Evolutionary conservation across 2,113 vertebrate species (phyloP).

Genomic region (Acrocephalus kingi): DNA sequence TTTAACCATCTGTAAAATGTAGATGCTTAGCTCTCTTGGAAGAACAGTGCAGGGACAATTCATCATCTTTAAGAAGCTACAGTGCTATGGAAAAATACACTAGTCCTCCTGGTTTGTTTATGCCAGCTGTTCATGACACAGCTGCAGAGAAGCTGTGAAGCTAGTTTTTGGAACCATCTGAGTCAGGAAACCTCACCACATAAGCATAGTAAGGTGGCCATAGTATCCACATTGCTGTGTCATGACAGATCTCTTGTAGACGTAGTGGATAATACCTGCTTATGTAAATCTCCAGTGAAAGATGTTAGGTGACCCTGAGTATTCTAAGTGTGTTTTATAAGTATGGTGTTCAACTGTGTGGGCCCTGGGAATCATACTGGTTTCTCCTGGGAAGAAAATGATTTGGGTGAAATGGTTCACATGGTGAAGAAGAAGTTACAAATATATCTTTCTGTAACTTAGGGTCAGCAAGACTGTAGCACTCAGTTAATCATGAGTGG

Average conservation of each 20-base stretch:
- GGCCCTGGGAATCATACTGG: not conserved
- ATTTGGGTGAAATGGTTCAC: not conserved
- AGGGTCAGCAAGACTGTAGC: not conserved
- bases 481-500: not conserved
- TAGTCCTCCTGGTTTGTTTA: not conserved
- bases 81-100: not conserved
- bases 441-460: not conserved
- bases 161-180: not conserved
- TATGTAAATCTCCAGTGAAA: not conserved
- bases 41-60: not conserved
- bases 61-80: not conserved
- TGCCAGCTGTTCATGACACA: not conserved
- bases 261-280: not conserved
- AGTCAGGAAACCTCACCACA: not conserved
- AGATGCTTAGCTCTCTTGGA: not conserved
- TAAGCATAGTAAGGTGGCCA: not conserved
- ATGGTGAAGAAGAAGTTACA: not conserved
- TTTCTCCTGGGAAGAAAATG: not conserved
- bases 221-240: not conserved
- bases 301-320: not conserved
- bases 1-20: not conserved
- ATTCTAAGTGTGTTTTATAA: not conserved
- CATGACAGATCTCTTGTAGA: not conserved
- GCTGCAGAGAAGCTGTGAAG: not conserved
- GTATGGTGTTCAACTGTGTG: not conserved